phyloP scores from a whole-genome alignment of 2,797 vertebrate genomes.

The Leptoclinus maculatus region DNA sequence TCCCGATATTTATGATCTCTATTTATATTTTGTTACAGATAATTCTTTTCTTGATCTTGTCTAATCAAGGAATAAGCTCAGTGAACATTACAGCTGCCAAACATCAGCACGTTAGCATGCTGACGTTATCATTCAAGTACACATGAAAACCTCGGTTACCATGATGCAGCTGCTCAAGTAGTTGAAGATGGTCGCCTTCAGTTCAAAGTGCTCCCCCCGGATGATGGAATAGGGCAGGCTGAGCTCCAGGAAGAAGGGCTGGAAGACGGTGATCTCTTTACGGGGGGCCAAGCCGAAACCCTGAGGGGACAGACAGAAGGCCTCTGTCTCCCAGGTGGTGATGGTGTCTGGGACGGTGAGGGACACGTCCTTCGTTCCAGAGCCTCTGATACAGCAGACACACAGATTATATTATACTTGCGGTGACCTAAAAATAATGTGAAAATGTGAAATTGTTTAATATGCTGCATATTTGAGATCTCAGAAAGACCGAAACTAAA shows the following conservation, averaged over 20 bases:
- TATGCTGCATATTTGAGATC: too few relatives aligned
- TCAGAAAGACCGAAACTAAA: too few relatives aligned
- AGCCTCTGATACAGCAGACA: slow-evolving; percentile 58
- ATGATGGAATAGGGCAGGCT: slow-evolving; percentile 86
- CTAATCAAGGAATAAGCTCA: not conserved
- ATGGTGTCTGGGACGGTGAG: slow-evolving; percentile 82
- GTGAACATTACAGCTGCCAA: not conserved
- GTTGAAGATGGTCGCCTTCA: slow-evolving; percentile 84
- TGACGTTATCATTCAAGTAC: not conserved
- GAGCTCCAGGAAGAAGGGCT: slow-evolving; percentile 87
- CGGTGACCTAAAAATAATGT: too few relatives aligned
- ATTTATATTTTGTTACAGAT: too few relatives aligned
- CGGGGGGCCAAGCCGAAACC: slow-evolving; percentile 84
- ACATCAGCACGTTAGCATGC: too few relatives aligned
- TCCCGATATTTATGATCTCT: too few relatives aligned
- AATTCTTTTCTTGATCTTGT: too few relatives aligned
- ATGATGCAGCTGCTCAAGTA: slow-evolving; percentile 82
- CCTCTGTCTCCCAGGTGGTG: slow-evolving; percentile 83
- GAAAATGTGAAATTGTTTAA: too few relatives aligned
- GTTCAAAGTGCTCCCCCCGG: slow-evolving; percentile 82
- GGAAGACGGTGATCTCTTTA: slow-evolving; percentile 80
- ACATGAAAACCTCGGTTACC: slow-evolving; percentile 65
- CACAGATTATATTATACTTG: too few relatives aligned
- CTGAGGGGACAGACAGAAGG: slow-evolving; percentile 76
- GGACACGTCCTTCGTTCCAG: slow-evolving; percentile 63